These are phyloP conservation scores for Nerophis lumbriciformis DNA, from an alignment of 2,113 vertebrate genomes.

Conservation along the genomic window DNA sequence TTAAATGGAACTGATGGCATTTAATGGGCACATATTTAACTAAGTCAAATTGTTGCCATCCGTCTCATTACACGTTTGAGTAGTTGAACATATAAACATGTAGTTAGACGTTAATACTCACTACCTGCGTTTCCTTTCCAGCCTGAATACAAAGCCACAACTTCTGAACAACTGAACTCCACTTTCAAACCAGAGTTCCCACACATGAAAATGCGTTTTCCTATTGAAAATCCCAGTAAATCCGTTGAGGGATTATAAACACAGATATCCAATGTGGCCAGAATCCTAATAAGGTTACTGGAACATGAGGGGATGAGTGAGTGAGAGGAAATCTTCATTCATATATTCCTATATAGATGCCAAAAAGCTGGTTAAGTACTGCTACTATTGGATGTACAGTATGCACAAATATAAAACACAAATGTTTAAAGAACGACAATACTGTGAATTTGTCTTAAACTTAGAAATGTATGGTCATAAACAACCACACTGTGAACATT, in stretches of 20 bases:
- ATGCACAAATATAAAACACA: not conserved
- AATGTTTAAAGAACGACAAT: not conserved
- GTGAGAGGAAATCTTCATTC: slow-evolving; percentile 12
- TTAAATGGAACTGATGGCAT: too few species aligned
- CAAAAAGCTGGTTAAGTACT: slow-evolving; percentile 35
- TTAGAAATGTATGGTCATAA: not conserved
- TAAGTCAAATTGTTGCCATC: too few species aligned
- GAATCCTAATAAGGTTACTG: slow-evolving; percentile 8
- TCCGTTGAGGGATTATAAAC: slow-evolving; percentile 26
- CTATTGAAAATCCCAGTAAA: slow-evolving; percentile 27
- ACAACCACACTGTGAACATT: too few species aligned
- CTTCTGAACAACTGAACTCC: slow-evolving; percentile 1
- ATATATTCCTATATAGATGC: slow-evolving; percentile 20
- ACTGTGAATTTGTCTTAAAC: not conserved
- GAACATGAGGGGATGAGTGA: slow-evolving; percentile 8
- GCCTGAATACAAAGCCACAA: not conserved
- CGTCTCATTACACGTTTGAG: too few species aligned
- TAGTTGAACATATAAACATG: too few species aligned
- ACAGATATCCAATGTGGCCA: slow-evolving; percentile 20
- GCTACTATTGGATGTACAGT: slow-evolving; percentile 20
- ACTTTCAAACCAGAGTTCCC: slow-evolving; percentile 19
- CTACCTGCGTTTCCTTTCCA: not conserved
- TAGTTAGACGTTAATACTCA: too few species aligned
- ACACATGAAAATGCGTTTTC: slow-evolving; percentile 29
- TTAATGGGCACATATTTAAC: too few species aligned